A percentile compares a stretch with the other conserved stretches of the same genome.
These are phyloP conservation scores for Syngnathoides biaculeatus DNA, from an alignment of 2,113 vertebrate genomes.

Conservation along the genomic window DNA sequence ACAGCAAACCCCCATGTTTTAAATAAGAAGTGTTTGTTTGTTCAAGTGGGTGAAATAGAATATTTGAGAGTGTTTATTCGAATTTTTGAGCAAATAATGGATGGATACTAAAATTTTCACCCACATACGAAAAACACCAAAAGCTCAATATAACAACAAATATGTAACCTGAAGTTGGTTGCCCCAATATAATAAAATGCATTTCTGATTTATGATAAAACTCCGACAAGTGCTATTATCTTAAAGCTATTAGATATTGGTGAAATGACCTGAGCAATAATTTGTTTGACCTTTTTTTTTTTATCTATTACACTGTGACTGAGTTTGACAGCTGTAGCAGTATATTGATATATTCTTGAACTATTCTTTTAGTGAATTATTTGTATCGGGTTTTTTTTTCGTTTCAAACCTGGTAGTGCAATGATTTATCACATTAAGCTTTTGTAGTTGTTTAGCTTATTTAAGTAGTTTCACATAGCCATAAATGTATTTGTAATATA, in stretches of 20 bases:
- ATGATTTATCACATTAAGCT: not conserved
- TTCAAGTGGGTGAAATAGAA: too few species aligned
- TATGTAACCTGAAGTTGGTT: not conserved
- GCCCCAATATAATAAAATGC: not conserved
- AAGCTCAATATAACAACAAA: not conserved
- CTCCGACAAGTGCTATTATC: not conserved
- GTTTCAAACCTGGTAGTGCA: not conserved
- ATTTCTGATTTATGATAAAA: not conserved
- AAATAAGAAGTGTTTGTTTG: too few species aligned
- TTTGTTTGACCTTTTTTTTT: not conserved
- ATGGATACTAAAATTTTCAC: not conserved
- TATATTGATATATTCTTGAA: not conserved
- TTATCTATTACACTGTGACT: not conserved
- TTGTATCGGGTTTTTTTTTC: not conserved
- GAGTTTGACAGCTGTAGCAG: not conserved
- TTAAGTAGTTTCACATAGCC: not conserved
- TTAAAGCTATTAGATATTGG: not conserved
- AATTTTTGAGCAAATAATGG: not conserved
- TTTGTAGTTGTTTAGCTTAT: not conserved
- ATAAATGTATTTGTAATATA: conserved; percentile 15
- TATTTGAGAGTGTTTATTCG: not conserved
- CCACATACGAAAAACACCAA: not conserved
- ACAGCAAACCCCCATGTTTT: too few species aligned
- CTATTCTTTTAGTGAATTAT: not conserved
- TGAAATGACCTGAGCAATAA: not conserved